phyloP scores from a whole-genome alignment of 2,797 vertebrate genomes.

The Gorsachius magnificus region DNA sequence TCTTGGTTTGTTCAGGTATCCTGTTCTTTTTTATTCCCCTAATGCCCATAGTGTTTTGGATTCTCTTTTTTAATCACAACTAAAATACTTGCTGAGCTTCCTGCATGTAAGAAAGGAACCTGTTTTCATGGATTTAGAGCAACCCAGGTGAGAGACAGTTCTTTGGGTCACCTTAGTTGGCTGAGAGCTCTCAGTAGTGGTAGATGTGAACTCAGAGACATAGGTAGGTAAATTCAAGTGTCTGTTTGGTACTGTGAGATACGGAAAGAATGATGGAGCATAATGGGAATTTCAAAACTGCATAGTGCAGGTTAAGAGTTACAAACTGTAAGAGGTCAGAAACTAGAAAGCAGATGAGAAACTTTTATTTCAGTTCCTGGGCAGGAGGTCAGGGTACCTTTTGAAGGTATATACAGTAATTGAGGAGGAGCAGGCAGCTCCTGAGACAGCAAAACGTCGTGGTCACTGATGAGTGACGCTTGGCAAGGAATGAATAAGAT shows the following conservation, averaged over 20 bases:
- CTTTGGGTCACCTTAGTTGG: not conserved
- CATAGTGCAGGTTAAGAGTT: not conserved
- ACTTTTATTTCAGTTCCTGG: fast-evolving
- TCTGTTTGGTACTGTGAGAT: not conserved
- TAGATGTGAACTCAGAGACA: not conserved
- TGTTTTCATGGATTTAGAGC: not conserved
- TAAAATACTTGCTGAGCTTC: not conserved
- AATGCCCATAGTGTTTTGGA: not conserved
- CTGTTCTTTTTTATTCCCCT: not conserved
- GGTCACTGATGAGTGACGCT: not conserved
- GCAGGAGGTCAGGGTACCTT: not conserved
- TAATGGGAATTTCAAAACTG: not conserved
- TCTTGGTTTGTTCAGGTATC: not conserved
- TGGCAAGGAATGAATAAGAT: slow-evolving; percentile 30
- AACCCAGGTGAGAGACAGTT: not conserved
- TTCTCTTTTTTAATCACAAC: not conserved
- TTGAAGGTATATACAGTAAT: not conserved
- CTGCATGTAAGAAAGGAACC: not conserved
- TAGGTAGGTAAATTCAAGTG: not conserved
- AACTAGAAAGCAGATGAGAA: not conserved
- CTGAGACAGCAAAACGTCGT: not conserved
- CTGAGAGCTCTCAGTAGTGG: not conserved
- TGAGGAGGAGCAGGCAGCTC: not conserved
- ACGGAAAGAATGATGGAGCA: fast-evolving
- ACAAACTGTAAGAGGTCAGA: not conserved